Evolutionary conservation across 2,888 invertebrate species (phyloP), one percentile per base, ranked within the genome.

Genomic region (Drosophila melanosoma): DNA sequence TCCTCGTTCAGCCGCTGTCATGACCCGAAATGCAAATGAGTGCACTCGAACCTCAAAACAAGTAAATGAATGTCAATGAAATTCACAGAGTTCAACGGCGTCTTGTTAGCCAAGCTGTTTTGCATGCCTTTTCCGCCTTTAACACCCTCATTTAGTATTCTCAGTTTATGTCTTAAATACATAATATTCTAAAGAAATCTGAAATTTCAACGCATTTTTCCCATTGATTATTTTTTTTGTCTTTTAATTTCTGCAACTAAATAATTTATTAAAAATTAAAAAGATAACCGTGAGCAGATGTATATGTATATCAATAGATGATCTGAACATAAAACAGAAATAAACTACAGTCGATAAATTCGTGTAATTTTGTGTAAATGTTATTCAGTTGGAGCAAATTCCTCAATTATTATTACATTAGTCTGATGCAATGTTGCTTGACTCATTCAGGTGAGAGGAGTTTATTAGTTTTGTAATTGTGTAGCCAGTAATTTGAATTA

Each of bases 11-110:
- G 42, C 23, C 29, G 26, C 35, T 54, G 54, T 11, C 54, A 29
- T 63, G 64, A 35, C 33, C 29, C 12, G 26, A 10, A 36, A 51
- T 61, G 72, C 70, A 54, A 65, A 68, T 66, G 71, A 65, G 58
- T 76, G 70, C 74, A 60, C 32, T 67, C 67, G 40, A 73, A 36
- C 15, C 45, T 4, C 45, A n/a, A 23, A 20, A 42, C 20, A 57
- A 36, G 20, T n/a, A 36, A 64, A 60, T 38, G 36, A 59, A 74
- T 42, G 32, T 72, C 56, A 51, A 59, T 56, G 49, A 17, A 23
- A 49, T 17, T 29, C 17, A 17, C 15, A 49, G 26, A 49, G 26
- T 49, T 49, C 49, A 26, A 49, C 15, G 26, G 26, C 15, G 45
- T 23, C 23, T 45, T 23, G 45, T 20, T 23, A 3, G 15, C 8